These are phyloP conservation scores for Pimephales promelas DNA, from an alignment of 2,113 vertebrate genomes.

Conservation along the genomic window DNA sequence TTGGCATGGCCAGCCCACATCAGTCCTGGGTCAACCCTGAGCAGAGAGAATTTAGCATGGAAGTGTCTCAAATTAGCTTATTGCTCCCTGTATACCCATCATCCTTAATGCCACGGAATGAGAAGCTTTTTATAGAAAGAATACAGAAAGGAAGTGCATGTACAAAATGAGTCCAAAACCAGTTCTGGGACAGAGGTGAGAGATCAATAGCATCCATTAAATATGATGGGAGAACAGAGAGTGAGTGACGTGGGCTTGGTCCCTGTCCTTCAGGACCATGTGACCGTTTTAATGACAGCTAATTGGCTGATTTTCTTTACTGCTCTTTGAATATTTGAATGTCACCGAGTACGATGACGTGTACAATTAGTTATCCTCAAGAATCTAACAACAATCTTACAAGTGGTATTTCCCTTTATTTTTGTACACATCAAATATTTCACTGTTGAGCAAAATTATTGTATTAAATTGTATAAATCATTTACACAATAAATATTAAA, in stretches of 20 bases:
- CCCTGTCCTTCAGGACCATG: constrained; percentile 5
- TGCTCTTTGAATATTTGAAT: not conserved
- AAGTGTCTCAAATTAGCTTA: constrained; percentile 21
- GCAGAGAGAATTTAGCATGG: not conserved
- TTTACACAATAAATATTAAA: too few relatives aligned
- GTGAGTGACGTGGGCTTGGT: not conserved
- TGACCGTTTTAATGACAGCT: not conserved
- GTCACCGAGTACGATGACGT: not conserved
- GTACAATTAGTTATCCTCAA: not conserved
- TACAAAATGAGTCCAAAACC: constrained; percentile 14
- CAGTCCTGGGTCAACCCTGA: constrained; percentile 16
- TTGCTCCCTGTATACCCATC: constrained; percentile 9
- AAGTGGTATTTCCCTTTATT: too few relatives aligned
- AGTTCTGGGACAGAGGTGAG: constrained; percentile 22
- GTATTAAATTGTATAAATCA: too few relatives aligned
- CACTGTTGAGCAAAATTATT: too few relatives aligned
- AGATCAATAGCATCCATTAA: constrained; percentile 33
- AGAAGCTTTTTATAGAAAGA: constrained; percentile 27
- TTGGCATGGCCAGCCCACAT: constrained; percentile 22
- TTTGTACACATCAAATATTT: too few relatives aligned
- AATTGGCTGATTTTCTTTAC: not conserved
- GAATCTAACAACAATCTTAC: not conserved
- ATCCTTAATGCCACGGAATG: constrained; percentile 25
- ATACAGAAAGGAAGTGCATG: constrained; percentile 19
- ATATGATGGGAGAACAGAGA: constrained; percentile 26